Conservation (phyloP, 2,113 vertebrate genomes). For the Heteronetta atricapilla region DNA sequence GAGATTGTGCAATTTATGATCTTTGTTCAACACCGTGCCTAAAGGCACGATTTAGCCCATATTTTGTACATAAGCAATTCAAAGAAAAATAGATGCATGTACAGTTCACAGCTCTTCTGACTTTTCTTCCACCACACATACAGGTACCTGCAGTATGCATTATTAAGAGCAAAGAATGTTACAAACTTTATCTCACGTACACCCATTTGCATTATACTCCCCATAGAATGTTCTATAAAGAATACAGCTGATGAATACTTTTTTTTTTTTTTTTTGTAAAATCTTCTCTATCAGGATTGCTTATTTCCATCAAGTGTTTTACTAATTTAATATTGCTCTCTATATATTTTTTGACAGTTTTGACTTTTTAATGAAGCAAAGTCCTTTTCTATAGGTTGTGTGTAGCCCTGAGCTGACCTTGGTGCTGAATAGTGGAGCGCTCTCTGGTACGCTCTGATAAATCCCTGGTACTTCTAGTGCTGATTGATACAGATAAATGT, state of each 20-base stretch:
- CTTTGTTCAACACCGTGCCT: not conserved
- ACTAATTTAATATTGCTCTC: not conserved
- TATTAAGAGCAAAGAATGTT: not conserved
- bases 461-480: not conserved
- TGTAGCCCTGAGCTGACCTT: constrained; percentile 7
- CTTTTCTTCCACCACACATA: not conserved
- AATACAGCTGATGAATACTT: not conserved
- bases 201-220: not conserved
- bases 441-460: rapidly evolving
- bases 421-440: not conserved
- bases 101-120: not conserved
- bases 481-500: not conserved
- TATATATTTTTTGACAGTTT: not conserved
- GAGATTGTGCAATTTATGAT: not conserved
- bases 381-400: not conserved
- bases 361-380: not conserved
- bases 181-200: not conserved
- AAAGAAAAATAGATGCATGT: not conserved
- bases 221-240: not conserved
- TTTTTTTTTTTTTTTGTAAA: not conserved
- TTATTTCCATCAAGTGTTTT: not conserved
- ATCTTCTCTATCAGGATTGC: not conserved
- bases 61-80: not conserved
- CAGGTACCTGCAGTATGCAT: not conserved
- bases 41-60: not conserved